Conservation (phyloP, 1,140 invertebrate species). For the Micrasema longulum region DNA sequence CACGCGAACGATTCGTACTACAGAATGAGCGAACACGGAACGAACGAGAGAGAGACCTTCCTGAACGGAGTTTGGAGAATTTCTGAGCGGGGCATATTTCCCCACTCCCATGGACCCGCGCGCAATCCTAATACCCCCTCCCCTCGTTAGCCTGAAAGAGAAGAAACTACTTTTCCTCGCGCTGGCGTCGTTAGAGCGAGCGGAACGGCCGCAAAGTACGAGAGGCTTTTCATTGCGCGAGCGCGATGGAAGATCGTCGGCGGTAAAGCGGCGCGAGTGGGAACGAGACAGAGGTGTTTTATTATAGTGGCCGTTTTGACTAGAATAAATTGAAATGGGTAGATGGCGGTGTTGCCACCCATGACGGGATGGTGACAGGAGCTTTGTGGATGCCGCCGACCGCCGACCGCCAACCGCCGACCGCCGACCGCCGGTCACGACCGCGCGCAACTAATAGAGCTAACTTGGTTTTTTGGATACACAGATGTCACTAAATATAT, state of each 20-base stretch:
- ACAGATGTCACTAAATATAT: constrained; percentile 36
- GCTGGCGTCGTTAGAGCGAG: not conserved
- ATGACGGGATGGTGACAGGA: constrained; percentile 74
- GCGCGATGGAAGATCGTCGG: constrained; percentile 54
- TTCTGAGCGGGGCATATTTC: constrained; percentile 63
- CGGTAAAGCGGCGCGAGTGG: not conserved
- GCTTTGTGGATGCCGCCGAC: constrained; percentile 67
- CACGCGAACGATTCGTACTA: not conserved
- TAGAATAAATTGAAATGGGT: constrained; percentile 54
- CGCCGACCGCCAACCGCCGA: no score
- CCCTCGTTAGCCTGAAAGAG: not conserved
- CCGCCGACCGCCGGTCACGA: no score
- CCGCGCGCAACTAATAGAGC: constrained; percentile 22
- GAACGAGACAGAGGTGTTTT: constrained; percentile 36
- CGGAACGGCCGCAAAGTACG: constrained; percentile 40
- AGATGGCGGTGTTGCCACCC: constrained; percentile 71
- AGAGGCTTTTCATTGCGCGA: constrained; percentile 51
- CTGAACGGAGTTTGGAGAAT: constrained; percentile 59
- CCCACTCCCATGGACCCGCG: constrained; percentile 57
- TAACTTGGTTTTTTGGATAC: constrained; percentile 4
- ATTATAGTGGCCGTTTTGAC: constrained; percentile 49
- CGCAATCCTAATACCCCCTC: no score
- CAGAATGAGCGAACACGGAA: constrained; percentile 37
- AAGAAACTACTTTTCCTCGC: not conserved
- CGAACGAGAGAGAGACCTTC: constrained; percentile 57